Conservation (phyloP, 2,888 invertebrate species). For the Mesoligia furuncula region DNA sequence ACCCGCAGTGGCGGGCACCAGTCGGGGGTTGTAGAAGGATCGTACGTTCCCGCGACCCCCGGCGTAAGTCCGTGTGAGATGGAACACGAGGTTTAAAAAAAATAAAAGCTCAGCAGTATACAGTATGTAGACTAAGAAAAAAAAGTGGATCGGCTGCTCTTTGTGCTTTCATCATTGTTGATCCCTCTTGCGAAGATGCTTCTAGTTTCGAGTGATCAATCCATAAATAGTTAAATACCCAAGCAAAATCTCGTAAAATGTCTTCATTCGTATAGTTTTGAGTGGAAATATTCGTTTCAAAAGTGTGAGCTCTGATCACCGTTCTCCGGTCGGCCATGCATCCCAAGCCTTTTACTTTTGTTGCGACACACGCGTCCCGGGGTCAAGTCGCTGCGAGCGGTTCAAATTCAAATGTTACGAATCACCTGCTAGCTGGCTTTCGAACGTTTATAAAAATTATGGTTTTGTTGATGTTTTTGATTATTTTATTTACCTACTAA, state of each 20-base stretch:
- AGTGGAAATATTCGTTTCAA: slow-evolving; percentile 50
- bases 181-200: not conserved
- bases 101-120: no score
- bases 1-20: no score
- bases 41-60: no score
- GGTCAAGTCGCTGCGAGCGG: slow-evolving; percentile 78
- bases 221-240: not conserved
- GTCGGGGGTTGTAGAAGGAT: no score
- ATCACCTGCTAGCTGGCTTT: slow-evolving; percentile 59
- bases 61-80: no score
- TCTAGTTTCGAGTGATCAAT: not conserved
- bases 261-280: not conserved
- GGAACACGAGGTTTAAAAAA: no score
- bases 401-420: slow-evolving; percentile 70
- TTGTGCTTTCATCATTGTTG: no score
- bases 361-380: slow-evolving; percentile 73
- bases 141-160: not conserved
- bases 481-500: not conserved
- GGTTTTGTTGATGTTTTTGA: slow-evolving; percentile 16
- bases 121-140: no score
- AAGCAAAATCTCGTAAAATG: slow-evolving; percentile 20
- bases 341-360: slow-evolving; percentile 78
- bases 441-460: slow-evolving; percentile 21
- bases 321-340: slow-evolving; percentile 72
- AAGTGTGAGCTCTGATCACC: slow-evolving; percentile 60